Percentiles rank a stretch among this genome's conserved stretches.
These are phyloP conservation scores for Nomia melanderi DNA, from an alignment of 1,140 invertebrate genomes.

Conservation along the genomic window DNA sequence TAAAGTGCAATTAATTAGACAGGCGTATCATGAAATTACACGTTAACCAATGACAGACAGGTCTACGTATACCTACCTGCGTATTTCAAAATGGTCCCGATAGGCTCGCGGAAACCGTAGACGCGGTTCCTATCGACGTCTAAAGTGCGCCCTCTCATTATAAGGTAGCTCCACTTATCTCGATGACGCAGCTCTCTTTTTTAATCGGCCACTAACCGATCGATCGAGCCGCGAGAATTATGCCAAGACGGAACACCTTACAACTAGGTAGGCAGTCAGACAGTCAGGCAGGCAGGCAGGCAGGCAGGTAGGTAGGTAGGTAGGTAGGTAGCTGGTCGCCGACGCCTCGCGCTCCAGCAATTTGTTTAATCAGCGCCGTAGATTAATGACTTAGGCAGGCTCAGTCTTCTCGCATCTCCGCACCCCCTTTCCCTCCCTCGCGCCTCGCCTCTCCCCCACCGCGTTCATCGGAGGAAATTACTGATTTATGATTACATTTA, in stretches of 20 bases:
- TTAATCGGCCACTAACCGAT: slow-evolving; percentile 59
- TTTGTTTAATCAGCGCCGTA: slow-evolving; percentile 52
- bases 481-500: slow-evolving; percentile 51
- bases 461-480: slow-evolving; percentile 15
- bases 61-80: slow-evolving; percentile 3
- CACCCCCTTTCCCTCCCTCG: too few relatives aligned
- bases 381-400: slow-evolving; percentile 44
- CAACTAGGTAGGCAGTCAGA: slow-evolving; percentile 38
- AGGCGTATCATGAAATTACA: slow-evolving; percentile 50
- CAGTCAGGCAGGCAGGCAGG: too few relatives aligned
- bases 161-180: slow-evolving; percentile 63
- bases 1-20: slow-evolving; percentile 52
- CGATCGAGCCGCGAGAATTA: slow-evolving; percentile 53
- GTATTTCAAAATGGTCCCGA: slow-evolving; percentile 44
- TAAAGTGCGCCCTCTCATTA: slow-evolving; percentile 60
- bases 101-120: slow-evolving; percentile 13
- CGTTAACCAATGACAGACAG: slow-evolving; percentile 12
- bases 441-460: background rate
- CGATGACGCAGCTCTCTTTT: slow-evolving; percentile 57
- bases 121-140: slow-evolving; percentile 25
- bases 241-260: slow-evolving; percentile 48
- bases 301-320: too few relatives aligned
- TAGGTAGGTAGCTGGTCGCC: slow-evolving; percentile 30
- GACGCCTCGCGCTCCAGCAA: slow-evolving; percentile 38
- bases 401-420: background rate